Evolutionary conservation across 2,113 vertebrate species (phyloP), one percentile per base, ranked within the genome.

Genomic region (Desmodus rotundus): DNA sequence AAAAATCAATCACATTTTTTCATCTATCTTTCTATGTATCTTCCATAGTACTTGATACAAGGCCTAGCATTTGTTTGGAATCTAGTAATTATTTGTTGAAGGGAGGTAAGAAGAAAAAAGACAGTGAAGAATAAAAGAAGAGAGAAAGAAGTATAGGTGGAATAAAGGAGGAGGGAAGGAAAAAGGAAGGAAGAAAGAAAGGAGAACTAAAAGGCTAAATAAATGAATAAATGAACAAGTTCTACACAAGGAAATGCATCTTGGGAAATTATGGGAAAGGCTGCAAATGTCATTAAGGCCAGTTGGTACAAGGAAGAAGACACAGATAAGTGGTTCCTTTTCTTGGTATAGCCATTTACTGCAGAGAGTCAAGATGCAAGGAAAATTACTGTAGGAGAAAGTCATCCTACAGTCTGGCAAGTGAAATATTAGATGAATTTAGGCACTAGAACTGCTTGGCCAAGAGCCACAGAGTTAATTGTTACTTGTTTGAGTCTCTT

Each of bases 381-480:
- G 96, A 88, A 82, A 95, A 89, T 94, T 28, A 76, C 91, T 78
- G 20, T 10, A 47, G 50, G n/a, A 72, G 45, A 89, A 78, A 4
- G 19, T 56, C 38, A 26, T 83, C 67, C 84, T 68, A 45, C 13
- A 47, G 54, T 67, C 68, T 83, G 92, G 91, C 54, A 92, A 81
- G 43, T 94, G 90, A 96, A 90, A 96, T 91, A 88, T 77, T 70
- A 92, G 52, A 89, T 36, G n/a, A 91, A 74, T 88, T 83, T 67
- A 67, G 78, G 36, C 43, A 70, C 86, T 87, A 78, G 86, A 43
- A 56, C 50, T 74, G 54, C 52, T 93, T 96, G 93, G 97, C 86
- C 89, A 88, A 63, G 54, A 95, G 85, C 91, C 97, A 95, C 50
- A 4, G 13, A 74, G 54, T 72, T 93, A 89, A 96, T 33, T 58